Percentiles rank a stretch among this genome's conserved stretches.
Conservation (phyloP, 2,113 vertebrate genomes). For the Zingel zingel region DNA sequence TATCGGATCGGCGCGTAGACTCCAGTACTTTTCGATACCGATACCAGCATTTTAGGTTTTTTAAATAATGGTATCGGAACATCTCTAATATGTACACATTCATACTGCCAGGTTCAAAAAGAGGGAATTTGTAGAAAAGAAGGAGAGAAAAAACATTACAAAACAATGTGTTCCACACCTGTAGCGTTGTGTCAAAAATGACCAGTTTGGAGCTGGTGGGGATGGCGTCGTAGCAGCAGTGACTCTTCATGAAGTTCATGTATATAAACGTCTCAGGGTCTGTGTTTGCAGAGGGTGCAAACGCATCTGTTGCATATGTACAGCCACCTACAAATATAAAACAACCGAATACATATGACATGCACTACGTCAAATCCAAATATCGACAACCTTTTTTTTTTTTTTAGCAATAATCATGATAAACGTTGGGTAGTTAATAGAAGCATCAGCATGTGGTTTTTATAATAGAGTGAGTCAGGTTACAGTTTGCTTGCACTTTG, state of each 20-base stretch:
- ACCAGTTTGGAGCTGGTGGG: conserved; percentile 97
- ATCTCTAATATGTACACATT: too few relatives aligned
- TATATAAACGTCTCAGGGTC: conserved; percentile 86
- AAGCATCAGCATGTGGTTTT: background rate
- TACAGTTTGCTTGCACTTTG: background rate
- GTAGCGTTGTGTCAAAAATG: conserved; percentile 90
- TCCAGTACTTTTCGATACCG: too few relatives aligned
- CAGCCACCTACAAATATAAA: conserved; percentile 1
- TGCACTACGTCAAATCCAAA: background rate
- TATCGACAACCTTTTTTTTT: background rate
- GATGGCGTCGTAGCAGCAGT: conserved; percentile 93
- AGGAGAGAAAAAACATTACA: too few relatives aligned
- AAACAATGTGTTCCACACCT: conserved; percentile 80
- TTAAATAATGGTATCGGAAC: too few relatives aligned
- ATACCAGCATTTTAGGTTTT: too few relatives aligned
- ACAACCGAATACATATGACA: background rate
- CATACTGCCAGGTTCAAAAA: too few relatives aligned
- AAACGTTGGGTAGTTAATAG: background rate
- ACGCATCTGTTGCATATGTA: background rate
- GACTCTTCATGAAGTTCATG: conserved; percentile 94
- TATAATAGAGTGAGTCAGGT: background rate
- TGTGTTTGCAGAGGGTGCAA: conserved; percentile 27
- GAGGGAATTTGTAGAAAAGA: too few relatives aligned
- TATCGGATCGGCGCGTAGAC: too few relatives aligned
- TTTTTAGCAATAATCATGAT: background rate